phyloP scores from a whole-genome alignment of 2,888 invertebrate genomes.

The Aethes cnicana region DNA sequence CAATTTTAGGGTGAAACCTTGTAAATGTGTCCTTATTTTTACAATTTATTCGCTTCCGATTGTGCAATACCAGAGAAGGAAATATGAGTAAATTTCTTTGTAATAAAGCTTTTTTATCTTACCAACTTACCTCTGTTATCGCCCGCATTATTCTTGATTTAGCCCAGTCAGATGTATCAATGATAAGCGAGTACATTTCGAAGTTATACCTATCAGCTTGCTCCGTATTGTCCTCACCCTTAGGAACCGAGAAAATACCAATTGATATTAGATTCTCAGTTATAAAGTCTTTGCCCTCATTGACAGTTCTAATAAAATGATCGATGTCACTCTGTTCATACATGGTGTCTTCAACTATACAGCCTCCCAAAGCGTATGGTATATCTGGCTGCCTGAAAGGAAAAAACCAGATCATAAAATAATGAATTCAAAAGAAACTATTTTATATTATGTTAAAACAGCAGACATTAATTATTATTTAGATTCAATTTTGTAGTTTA shows the following conservation, averaged over 20 bases:
- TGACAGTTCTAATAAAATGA: conserved; percentile 51
- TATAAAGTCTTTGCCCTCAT: conserved; percentile 50
- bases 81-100: too few species aligned
- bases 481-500: too few species aligned
- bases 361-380: conserved; percentile 74
- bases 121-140: conserved; percentile 58
- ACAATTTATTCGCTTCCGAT: too few species aligned
- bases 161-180: conserved; percentile 62
- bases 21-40: too few species aligned
- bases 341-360: conserved; percentile 68
- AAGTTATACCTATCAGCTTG: conserved; percentile 50
- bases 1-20: too few species aligned
- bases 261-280: conserved; percentile 66
- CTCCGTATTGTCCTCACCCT: conserved; percentile 36
- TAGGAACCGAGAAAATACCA: conserved; percentile 65
- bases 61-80: too few species aligned
- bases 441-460: too few species aligned
- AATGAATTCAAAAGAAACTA: too few species aligned
- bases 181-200: conserved; percentile 66
- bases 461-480: too few species aligned
- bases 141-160: conserved; percentile 59
- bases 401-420: too few species aligned
- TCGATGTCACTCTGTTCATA: conserved; percentile 51
- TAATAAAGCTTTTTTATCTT: background rate
- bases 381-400: conserved; percentile 68